These are phyloP conservation scores for Xyrauchen texanus DNA, from an alignment of 2,113 vertebrate genomes.

Conservation along the genomic window DNA sequence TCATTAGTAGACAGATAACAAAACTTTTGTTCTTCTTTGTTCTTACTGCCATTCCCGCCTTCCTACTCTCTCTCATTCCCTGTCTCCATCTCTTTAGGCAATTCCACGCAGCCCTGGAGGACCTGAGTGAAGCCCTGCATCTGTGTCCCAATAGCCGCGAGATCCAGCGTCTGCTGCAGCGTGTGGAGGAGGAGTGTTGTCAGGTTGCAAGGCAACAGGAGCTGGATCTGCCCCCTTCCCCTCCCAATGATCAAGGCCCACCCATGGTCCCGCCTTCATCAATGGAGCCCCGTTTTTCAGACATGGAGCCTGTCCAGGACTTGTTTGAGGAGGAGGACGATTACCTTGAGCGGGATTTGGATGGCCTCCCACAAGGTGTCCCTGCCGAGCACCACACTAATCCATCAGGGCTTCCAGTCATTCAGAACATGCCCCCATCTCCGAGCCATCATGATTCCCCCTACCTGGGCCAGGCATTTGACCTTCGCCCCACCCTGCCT, in stretches of 20 bases:
- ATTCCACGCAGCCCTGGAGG: constrained; percentile 89
- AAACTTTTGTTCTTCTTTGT: neutral
- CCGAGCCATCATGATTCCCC: constrained; percentile 81
- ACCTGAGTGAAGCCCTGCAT: constrained; percentile 87
- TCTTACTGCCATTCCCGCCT: neutral
- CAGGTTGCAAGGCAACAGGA: constrained; percentile 78
- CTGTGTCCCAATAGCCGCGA: constrained; percentile 90
- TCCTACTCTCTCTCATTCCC: neutral
- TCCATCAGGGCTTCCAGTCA: constrained; percentile 79
- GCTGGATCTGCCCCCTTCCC: constrained; percentile 73
- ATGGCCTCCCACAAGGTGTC: constrained; percentile 79
- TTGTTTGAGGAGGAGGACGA: constrained; percentile 81
- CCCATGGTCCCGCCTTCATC: constrained; percentile 39
- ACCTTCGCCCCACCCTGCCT: constrained; percentile 46
- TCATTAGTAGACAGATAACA: too few relatives aligned
- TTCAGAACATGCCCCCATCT: constrained; percentile 85
- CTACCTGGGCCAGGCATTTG: constrained; percentile 66
- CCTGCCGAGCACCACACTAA: constrained; percentile 79
- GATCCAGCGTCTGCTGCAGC: constrained; percentile 86
- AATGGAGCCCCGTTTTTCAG: constrained; percentile 79
- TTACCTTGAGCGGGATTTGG: constrained; percentile 83
- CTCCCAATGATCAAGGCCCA: constrained; percentile 60
- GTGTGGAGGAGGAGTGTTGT: constrained; percentile 85
- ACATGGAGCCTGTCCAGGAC: constrained; percentile 82
- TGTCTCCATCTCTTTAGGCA: constrained; percentile 71